Conservation (phyloP, 2,113 vertebrate genomes). For the Scomber scombrus region DNA sequence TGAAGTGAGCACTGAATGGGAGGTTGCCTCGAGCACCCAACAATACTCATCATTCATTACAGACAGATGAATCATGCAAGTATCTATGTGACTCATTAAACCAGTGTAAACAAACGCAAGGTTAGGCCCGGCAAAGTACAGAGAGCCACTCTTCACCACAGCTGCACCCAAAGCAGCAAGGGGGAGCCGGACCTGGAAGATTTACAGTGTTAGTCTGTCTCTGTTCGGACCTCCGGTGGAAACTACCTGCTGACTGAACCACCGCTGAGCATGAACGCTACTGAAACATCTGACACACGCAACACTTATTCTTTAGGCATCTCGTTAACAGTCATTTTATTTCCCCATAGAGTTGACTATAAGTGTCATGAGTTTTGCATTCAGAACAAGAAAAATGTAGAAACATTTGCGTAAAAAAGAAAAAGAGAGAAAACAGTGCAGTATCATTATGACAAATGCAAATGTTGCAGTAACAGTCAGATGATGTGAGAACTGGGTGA, state of each 20-base stretch:
- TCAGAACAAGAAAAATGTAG: too few relatives aligned
- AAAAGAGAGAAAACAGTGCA: too few relatives aligned
- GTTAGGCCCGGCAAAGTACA: conserved; percentile 24
- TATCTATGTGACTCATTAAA: conserved; percentile 66
- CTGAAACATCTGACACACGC: background rate
- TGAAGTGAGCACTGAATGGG: background rate
- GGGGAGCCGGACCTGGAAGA: background rate
- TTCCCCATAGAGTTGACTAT: background rate
- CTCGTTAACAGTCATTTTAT: background rate
- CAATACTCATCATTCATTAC: conserved; percentile 45
- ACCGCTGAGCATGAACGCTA: background rate
- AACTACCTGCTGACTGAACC: background rate
- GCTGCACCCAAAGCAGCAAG: background rate
- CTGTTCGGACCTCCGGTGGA: background rate
- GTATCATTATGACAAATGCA: too few relatives aligned
- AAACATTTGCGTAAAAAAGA: too few relatives aligned
- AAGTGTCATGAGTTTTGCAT: too few relatives aligned
- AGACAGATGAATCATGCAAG: conserved; percentile 48
- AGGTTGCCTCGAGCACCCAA: conserved; percentile 6
- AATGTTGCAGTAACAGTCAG: background rate
- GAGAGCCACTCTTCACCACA: conserved; percentile 1
- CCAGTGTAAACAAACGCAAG: conserved; percentile 52
- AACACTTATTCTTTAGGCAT: background rate
- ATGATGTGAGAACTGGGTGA: background rate
- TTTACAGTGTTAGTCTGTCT: background rate